Evolutionary conservation across 1,140 invertebrate species (phyloP).

Genomic region (Steinernema feltiae): DNA sequence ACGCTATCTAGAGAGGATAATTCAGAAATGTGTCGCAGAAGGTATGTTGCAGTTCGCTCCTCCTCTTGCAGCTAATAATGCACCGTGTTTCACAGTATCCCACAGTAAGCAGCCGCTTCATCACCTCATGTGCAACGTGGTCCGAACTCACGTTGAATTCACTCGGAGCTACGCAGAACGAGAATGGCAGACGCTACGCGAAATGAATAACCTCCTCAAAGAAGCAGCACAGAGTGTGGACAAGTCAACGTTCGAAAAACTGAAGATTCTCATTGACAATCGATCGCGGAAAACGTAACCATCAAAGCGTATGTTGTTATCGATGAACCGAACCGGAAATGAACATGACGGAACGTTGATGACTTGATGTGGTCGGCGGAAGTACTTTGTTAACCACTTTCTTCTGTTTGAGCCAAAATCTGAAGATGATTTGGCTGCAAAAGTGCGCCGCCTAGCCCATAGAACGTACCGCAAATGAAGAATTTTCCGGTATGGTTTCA

Average conservation of each 20-base stretch:
- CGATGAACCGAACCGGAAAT: not conserved
- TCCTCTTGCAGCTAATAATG: not conserved
- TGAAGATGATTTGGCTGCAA: not conserved
- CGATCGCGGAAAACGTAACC: too few species aligned
- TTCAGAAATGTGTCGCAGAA: not conserved
- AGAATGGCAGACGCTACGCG: not conserved
- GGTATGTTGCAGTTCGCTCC: not conserved
- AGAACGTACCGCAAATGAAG: not conserved
- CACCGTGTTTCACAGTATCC: not conserved
- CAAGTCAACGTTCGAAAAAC: not conserved
- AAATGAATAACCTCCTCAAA: not conserved
- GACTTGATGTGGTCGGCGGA: not conserved
- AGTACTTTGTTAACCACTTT: not conserved
- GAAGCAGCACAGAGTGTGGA: not conserved
- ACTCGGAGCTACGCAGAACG: not conserved
- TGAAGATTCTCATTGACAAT: not conserved
- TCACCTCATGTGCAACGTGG: not conserved
- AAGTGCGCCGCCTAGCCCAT: not conserved
- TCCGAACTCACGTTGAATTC: not conserved
- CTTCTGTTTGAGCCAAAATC: not conserved
- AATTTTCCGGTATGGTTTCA: slow-evolving; percentile 19
- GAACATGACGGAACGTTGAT: not conserved
- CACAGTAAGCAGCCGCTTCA: not conserved
- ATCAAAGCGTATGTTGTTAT: too few species aligned
- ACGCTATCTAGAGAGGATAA: not conserved